A percentile compares a stretch with the other conserved stretches of the same genome.
Evolutionary conservation across 2,888 invertebrate genomes (phyloP).

Genomic region (Drosophila dives): DNA sequence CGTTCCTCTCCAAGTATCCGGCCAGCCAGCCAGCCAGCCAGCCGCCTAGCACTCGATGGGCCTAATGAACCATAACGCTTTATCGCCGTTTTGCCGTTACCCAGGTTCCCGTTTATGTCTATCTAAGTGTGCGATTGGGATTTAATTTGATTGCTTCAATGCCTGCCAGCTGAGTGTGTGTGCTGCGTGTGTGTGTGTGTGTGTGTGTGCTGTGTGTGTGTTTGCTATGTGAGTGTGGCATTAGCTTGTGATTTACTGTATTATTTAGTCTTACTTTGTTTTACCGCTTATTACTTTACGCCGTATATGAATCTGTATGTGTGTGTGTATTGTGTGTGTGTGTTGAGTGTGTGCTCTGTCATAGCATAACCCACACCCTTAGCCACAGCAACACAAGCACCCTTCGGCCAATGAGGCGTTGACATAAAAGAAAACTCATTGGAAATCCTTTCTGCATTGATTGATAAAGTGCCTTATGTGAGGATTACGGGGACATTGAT

Average conservation of each 20-base stretch:
- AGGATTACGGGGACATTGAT: constrained; percentile 81
- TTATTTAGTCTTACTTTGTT: constrained; percentile 80
- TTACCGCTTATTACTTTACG: constrained; percentile 78
- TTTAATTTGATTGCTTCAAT: constrained; percentile 81
- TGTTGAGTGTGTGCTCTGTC: constrained; percentile 19
- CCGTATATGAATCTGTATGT: constrained; percentile 8
- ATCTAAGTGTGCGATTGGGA: constrained; percentile 79
- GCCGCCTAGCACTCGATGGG: constrained; percentile 57
- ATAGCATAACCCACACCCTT: background rate
- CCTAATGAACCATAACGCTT: constrained; percentile 81
- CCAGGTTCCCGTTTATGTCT: constrained; percentile 50
- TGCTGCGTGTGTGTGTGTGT: constrained; percentile 22
- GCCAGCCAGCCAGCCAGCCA: background rate
- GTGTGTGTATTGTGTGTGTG: constrained; percentile 2
- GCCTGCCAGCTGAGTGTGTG: constrained; percentile 50
- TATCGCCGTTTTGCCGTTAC: constrained; percentile 72
- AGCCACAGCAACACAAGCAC: background rate
- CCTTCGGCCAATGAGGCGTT: constrained; percentile 50
- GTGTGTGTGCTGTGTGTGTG: constrained; percentile 24
- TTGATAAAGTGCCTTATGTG: constrained; percentile 81
- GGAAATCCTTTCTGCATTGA: constrained; percentile 80
- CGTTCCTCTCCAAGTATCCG: constrained; percentile 10
- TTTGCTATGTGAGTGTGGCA: constrained; percentile 46
- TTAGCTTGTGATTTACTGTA: constrained; percentile 80
- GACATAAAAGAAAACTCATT: constrained; percentile 69